Evolutionary conservation across 1,140 invertebrate genomes (phyloP).

Genomic region (Platorchestia sp.): DNA sequence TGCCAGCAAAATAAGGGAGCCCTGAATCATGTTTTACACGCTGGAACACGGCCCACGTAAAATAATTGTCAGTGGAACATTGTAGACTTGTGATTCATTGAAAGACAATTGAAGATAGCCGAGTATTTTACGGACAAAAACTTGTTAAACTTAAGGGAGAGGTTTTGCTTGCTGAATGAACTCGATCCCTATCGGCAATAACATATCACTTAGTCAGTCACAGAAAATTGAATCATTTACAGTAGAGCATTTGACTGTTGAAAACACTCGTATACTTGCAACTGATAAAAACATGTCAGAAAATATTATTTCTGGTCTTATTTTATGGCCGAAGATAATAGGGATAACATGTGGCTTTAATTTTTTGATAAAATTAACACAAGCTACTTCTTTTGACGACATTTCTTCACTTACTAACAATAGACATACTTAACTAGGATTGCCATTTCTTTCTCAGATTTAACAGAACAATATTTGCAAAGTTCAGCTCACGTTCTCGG

Average conservation of each 20-base stretch:
- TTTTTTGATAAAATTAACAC: too few species aligned
- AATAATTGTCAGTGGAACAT: neutral
- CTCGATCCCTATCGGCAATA: neutral
- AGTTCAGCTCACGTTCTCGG: too few species aligned
- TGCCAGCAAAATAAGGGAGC: neutral
- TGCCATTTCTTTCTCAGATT: too few species aligned
- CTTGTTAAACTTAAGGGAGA: neutral
- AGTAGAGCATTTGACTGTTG: neutral
- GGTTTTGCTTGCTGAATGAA: neutral
- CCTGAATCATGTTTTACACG: neutral
- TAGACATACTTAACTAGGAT: too few species aligned
- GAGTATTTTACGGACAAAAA: neutral
- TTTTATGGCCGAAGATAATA: too few species aligned
- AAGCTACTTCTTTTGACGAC: too few species aligned
- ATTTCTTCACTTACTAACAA: too few species aligned
- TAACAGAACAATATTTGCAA: too few species aligned
- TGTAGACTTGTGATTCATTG: neutral
- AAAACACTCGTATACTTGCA: neutral
- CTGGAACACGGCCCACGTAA: neutral
- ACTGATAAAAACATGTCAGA: neutral
- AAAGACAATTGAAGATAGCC: neutral
- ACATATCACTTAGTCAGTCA: neutral
- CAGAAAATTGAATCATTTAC: neutral
- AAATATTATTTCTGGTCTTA: too few species aligned
- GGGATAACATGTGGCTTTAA: too few species aligned